Evolutionary conservation across 2,888 invertebrate species (phyloP).

Genomic region (Monopis laevigella): DNA sequence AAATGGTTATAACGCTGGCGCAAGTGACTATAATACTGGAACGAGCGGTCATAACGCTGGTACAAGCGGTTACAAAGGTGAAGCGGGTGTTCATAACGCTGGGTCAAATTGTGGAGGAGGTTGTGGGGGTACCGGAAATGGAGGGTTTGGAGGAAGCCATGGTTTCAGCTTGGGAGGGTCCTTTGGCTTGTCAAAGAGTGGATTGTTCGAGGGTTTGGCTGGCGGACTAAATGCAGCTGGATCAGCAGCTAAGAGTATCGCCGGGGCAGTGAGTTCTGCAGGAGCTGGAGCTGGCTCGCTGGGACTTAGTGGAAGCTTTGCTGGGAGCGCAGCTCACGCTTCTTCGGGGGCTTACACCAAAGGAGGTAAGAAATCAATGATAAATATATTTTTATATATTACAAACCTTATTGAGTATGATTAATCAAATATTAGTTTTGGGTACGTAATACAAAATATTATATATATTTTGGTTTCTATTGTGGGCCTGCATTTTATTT

Average conservation of each 20-base stretch:
- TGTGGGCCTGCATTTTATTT: too few relatives aligned
- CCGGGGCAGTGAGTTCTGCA: slow-evolving; percentile 26
- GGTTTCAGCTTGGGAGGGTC: slow-evolving; percentile 16
- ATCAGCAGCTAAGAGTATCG: slow-evolving; percentile 35
- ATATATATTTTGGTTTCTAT: too few relatives aligned
- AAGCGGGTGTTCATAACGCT: not conserved
- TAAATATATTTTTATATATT: too few relatives aligned
- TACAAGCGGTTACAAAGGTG: not conserved
- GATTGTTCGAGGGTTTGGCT: slow-evolving; percentile 19
- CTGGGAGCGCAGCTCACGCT: slow-evolving; percentile 48
- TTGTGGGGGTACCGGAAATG: slow-evolving; percentile 14
- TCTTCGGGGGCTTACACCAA: slow-evolving; percentile 40
- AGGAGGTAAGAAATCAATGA: slow-evolving; percentile 51
- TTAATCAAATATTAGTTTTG: too few relatives aligned
- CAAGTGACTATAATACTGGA: too few relatives aligned
- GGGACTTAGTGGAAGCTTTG: slow-evolving; percentile 31
- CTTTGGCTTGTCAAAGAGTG: slow-evolving; percentile 17
- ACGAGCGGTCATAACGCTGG: not conserved
- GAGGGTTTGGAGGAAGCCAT: slow-evolving; percentile 20
- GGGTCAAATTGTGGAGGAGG: slow-evolving; percentile 15
- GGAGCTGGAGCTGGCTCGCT: slow-evolving; percentile 21
- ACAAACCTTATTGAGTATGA: too few relatives aligned
- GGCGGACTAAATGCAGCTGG: slow-evolving; percentile 22
- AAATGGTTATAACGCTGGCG: too few relatives aligned
- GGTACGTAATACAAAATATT: too few relatives aligned